Conservation (phyloP, 2,888 invertebrate genomes). For the Cerastis leucographa region DNA sequence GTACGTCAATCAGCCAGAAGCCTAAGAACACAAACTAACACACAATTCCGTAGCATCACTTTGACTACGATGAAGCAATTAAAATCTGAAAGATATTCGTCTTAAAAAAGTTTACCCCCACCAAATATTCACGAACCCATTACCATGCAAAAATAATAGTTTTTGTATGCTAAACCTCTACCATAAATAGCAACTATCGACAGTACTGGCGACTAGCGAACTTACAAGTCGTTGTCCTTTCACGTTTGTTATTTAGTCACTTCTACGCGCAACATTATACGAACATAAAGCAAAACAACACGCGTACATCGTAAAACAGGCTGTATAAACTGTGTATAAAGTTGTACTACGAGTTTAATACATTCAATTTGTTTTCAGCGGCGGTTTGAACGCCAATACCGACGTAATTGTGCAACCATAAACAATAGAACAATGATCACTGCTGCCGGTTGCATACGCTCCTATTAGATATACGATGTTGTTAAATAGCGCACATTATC, state of each 20-base stretch:
- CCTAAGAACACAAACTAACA: neutral
- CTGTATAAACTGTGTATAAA: constrained; percentile 78
- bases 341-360: constrained; percentile 77
- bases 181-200: constrained; percentile 47
- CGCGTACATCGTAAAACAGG: constrained; percentile 82
- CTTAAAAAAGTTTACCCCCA: neutral
- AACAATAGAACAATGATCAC: constrained; percentile 83
- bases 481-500: constrained; percentile 61
- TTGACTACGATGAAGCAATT: neutral
- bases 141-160: constrained; percentile 41
- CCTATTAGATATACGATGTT: constrained; percentile 62
- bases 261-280: constrained; percentile 70
- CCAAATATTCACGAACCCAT: constrained; percentile 22
- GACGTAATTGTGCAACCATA: constrained; percentile 79
- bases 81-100: constrained; percentile 6
- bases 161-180: constrained; percentile 36
- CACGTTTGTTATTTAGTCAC: constrained; percentile 60
- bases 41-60: neutral
- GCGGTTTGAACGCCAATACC: constrained; percentile 70
- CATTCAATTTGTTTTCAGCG: constrained; percentile 86
- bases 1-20: neutral
- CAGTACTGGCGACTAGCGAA: constrained; percentile 41
- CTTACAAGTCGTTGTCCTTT: constrained; percentile 61
- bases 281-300: constrained; percentile 81
- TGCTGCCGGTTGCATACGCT: constrained; percentile 65